These are phyloP conservation scores for Rhopalosiphum nymphaeae DNA, from an alignment of 2,888 invertebrate species.

Conservation along the genomic window DNA sequence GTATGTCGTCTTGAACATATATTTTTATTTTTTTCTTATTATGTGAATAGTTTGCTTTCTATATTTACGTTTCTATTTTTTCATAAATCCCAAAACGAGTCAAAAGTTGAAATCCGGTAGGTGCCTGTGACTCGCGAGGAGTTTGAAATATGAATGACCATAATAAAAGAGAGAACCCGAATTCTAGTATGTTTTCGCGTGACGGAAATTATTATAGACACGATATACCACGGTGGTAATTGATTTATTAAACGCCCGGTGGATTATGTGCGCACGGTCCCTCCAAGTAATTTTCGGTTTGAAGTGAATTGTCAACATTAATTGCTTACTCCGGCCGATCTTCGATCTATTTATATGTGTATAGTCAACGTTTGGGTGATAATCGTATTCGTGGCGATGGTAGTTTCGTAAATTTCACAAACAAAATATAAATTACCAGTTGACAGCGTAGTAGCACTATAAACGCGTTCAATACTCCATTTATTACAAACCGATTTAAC, in stretches of 20 bases:
- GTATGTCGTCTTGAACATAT: neutral
- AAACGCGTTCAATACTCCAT: neutral
- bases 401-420: neutral
- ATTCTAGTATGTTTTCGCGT: neutral
- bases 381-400: neutral
- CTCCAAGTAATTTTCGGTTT: neutral
- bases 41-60: neutral
- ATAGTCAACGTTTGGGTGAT: neutral
- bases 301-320: neutral
- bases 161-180: neutral
- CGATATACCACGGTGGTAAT: neutral
- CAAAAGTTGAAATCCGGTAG: neutral
- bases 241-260: neutral
- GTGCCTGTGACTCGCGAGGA: neutral
- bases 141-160: neutral
- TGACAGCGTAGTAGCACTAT: neutral
- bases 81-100: neutral
- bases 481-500: neutral
- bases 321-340: neutral
- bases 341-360: neutral
- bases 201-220: neutral
- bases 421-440: neutral
- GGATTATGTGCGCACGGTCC: neutral
- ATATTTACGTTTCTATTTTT: neutral
- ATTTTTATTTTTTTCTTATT: neutral